These are phyloP conservation scores for Monodelphis domestica DNA, from an alignment of 2,797 vertebrate species.

Conservation along the genomic window DNA sequence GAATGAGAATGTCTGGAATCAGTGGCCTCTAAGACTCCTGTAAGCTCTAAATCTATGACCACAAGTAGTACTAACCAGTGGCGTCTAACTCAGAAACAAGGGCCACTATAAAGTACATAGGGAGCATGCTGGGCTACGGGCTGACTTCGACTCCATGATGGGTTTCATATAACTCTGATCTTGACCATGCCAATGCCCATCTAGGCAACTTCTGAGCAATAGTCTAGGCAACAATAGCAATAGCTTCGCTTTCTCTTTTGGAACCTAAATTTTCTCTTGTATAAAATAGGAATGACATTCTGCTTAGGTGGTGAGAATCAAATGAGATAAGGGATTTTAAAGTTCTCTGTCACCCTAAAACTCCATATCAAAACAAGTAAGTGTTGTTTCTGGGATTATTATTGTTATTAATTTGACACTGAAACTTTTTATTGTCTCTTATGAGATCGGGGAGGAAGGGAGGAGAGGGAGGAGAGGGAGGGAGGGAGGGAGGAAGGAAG, in stretches of 20 bases:
- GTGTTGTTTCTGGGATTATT: background rate
- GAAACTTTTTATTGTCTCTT: background rate
- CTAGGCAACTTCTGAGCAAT: background rate
- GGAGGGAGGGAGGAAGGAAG: too few relatives aligned
- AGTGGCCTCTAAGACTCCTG: background rate
- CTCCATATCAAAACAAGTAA: background rate
- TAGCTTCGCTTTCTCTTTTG: background rate
- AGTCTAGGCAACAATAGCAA: too few relatives aligned
- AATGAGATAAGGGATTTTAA: background rate
- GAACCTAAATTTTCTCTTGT: background rate
- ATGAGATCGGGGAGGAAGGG: background rate
- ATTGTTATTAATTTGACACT: background rate
- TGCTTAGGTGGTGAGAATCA: background rate
- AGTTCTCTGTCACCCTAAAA: background rate
- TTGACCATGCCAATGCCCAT: background rate
- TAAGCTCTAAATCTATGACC: background rate
- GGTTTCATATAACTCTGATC: background rate
- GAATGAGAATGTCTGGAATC: background rate
- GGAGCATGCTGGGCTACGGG: background rate
- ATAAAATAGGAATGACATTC: background rate
- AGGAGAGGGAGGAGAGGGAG: too few relatives aligned
- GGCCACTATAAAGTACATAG: too few relatives aligned
- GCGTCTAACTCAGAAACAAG: background rate
- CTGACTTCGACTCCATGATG: background rate
- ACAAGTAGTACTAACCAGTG: background rate